A percentile compares a stretch with the other conserved stretches of the same genome.
phyloP scores from a whole-genome alignment of 2,113 vertebrate species.

The Acanthochromis polyacanthus region DNA sequence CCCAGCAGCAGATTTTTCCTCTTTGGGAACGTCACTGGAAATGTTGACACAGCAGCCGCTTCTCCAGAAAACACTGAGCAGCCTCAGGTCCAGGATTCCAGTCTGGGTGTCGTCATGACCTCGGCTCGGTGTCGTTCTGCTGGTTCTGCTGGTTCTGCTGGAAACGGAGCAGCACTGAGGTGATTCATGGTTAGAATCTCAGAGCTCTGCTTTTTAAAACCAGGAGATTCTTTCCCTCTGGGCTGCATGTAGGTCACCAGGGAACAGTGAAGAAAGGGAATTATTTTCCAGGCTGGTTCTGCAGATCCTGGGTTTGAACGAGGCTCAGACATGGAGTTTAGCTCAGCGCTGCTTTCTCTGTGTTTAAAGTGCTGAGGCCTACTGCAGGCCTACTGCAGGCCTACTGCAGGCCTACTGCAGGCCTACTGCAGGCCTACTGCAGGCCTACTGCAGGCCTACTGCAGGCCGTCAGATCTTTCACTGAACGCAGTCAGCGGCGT shows the following conservation, averaged over 20 bases:
- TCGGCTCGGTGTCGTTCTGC: not conserved
- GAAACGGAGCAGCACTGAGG: slow-evolving; percentile 55
- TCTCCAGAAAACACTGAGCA: slow-evolving; percentile 46
- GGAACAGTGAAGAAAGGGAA: slow-evolving; percentile 16
- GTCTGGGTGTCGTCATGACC: slow-evolving; percentile 47
- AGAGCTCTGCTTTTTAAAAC: slow-evolving; percentile 28
- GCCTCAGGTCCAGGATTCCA: slow-evolving; percentile 47
- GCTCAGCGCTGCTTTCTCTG: slow-evolving; percentile 58
- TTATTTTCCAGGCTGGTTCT: slow-evolving; percentile 50
- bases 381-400: too few species aligned
- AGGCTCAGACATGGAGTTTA: slow-evolving; percentile 41
- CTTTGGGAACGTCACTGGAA: slow-evolving; percentile 73
- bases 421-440: too few species aligned
- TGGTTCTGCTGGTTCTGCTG: slow-evolving; percentile 9
- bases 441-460: too few species aligned
- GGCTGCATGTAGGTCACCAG: slow-evolving; percentile 47
- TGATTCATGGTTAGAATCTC: slow-evolving; percentile 35
- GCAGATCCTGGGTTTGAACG: slow-evolving; percentile 16
- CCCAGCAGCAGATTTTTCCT: slow-evolving; percentile 64
- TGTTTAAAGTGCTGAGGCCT: too few species aligned
- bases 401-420: too few species aligned
- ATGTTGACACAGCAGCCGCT: slow-evolving; percentile 67
- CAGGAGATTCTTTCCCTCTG: slow-evolving; percentile 2
- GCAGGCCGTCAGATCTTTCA: slow-evolving; percentile 35
- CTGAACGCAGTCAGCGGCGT: slow-evolving; percentile 9